phyloP scores from a whole-genome alignment of 2,113 vertebrate genomes.

The Myiozetetes cayanensis region DNA sequence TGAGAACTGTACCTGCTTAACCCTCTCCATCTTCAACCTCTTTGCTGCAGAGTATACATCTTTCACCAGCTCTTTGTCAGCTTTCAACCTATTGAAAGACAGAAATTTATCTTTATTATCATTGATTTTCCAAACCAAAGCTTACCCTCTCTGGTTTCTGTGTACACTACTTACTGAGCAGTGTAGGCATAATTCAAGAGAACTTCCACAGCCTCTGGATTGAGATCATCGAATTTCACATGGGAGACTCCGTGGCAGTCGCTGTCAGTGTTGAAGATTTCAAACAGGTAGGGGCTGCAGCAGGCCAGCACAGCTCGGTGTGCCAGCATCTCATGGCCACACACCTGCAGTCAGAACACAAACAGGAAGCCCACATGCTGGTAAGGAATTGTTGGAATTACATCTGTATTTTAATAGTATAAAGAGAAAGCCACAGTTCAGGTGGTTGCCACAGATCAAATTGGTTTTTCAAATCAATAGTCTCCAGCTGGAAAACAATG shows the following conservation, averaged over 20 bases:
- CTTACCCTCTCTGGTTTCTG: not conserved
- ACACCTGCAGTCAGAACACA: conserved; percentile 79
- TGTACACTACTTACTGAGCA: conserved; percentile 87
- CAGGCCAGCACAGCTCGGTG: conserved; percentile 96
- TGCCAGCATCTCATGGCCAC: conserved; percentile 95
- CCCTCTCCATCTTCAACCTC: conserved; percentile 96
- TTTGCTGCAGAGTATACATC: conserved; percentile 98
- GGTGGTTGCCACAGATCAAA: not conserved
- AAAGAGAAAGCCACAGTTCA: not conserved
- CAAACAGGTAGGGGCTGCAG: conserved; percentile 98
- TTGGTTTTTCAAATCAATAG: not conserved
- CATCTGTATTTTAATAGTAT: not conserved
- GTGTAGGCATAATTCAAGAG: conserved; percentile 97
- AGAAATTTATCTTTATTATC: not conserved
- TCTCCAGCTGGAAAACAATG: not conserved
- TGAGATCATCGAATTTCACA: conserved; percentile 97
- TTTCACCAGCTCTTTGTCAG: conserved; percentile 95
- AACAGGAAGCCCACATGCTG: not conserved
- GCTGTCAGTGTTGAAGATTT: conserved; percentile 95
- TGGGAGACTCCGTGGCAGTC: conserved; percentile 93
- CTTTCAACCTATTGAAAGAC: conserved; percentile 84
- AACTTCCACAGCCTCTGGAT: conserved; percentile 95
- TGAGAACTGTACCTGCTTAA: conserved; percentile 86
- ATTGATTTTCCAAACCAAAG: not conserved
- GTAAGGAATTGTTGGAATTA: not conserved